These are phyloP conservation scores for Epinotia bilunana DNA, from an alignment of 2,888 invertebrate species.

Conservation along the genomic window DNA sequence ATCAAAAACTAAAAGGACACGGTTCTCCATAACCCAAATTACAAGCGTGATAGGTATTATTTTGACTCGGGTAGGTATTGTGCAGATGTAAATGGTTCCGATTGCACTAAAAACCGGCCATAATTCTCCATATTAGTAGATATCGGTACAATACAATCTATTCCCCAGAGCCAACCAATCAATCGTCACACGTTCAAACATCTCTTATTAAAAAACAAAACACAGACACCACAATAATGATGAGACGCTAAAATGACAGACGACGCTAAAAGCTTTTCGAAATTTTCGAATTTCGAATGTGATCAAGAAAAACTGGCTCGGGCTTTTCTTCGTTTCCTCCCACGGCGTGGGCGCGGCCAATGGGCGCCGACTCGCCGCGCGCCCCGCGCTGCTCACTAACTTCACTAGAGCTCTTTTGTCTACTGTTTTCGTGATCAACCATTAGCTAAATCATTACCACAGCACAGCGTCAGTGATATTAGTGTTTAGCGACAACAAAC, in stretches of 20 bases:
- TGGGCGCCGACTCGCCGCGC: constrained; percentile 64
- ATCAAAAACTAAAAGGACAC: neutral
- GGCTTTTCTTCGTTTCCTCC: constrained; percentile 75
- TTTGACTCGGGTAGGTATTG: neutral
- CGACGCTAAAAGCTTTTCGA: constrained; percentile 81
- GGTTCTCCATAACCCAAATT: neutral
- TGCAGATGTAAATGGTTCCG: neutral
- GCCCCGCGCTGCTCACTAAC: constrained; percentile 57
- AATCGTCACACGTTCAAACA: constrained; percentile 63
- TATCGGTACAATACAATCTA: neutral
- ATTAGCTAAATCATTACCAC: constrained; percentile 37
- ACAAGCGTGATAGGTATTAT: no score
- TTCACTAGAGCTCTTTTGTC: constrained; percentile 53
- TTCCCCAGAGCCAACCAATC: constrained; percentile 60
- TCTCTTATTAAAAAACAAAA: constrained; percentile 60
- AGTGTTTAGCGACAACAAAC: constrained; percentile 9
- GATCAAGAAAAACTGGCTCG: constrained; percentile 66
- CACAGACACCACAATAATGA: constrained; percentile 56
- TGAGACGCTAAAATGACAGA: constrained; percentile 68
- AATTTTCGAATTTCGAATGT: constrained; percentile 72
- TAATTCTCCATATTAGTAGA: neutral
- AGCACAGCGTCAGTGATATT: constrained; percentile 20
- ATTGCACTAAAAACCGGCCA: neutral
- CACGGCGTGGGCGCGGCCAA: constrained; percentile 78
- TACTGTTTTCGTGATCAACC: constrained; percentile 33